These are phyloP conservation scores for Columba janthina DNA, from an alignment of 2,113 vertebrate genomes.

Conservation along the genomic window DNA sequence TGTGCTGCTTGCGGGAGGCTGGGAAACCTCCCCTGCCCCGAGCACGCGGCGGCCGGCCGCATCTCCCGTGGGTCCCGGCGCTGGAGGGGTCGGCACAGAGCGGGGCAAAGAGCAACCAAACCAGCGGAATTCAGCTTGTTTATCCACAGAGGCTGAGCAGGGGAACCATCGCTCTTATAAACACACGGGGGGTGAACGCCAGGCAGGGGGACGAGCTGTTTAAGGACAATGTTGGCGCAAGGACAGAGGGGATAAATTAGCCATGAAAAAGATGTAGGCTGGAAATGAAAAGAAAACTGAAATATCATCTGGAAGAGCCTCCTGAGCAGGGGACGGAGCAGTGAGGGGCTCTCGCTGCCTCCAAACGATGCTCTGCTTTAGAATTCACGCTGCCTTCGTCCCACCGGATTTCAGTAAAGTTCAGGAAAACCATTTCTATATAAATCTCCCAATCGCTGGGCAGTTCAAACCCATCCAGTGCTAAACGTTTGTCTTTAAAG, in stretches of 20 bases:
- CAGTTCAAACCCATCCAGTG: background rate
- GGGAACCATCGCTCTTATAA: background rate
- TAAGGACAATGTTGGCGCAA: background rate
- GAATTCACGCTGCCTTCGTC: background rate
- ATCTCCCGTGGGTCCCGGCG: too few species aligned
- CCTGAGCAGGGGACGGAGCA: background rate
- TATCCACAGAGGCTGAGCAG: background rate
- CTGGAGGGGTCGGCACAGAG: too few species aligned
- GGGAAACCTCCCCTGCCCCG: background rate
- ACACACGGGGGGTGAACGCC: background rate
- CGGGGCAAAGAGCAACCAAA: background rate
- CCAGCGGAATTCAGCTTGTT: background rate
- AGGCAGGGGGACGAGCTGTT: background rate
- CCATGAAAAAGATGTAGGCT: background rate
- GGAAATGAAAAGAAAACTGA: background rate
- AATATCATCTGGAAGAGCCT: background rate
- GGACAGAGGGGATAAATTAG: background rate
- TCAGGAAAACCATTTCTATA: background rate
- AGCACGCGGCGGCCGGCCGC: background rate
- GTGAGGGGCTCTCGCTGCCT: background rate
- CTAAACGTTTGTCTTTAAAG: background rate
- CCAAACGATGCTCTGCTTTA: background rate
- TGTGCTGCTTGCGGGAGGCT: background rate
- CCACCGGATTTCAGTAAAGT: background rate
- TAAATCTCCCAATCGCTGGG: background rate